Evolutionary conservation across 35 echinoderm and acorn worm species (phyloP).

Genomic region (Patiria miniata): DNA sequence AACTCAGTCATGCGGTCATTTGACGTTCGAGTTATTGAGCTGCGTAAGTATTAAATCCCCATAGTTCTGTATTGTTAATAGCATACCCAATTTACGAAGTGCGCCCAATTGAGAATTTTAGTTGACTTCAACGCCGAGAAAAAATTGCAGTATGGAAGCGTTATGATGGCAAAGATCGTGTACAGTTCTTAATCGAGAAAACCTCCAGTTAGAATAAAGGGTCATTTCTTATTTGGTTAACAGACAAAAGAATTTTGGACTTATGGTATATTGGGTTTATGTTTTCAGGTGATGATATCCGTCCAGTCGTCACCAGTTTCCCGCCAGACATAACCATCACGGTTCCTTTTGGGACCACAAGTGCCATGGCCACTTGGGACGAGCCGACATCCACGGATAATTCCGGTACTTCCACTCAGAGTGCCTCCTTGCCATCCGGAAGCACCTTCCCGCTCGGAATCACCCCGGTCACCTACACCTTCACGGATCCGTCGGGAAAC

Average conservation of each 20-base stretch:
- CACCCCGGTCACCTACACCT: slow-evolving; percentile 63
- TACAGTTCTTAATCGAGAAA: no score
- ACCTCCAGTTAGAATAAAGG: no score
- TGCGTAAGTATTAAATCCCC: slow-evolving; percentile 9
- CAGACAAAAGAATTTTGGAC: no score
- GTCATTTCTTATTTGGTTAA: no score
- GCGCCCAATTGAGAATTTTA: no score
- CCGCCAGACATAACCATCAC: slow-evolving; percentile 54
- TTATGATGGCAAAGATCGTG: no score
- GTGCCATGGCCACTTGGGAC: slow-evolving; percentile 36
- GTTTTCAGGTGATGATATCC: slow-evolving; percentile 32
- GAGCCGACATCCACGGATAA: slow-evolving; percentile 49
- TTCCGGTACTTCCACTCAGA: slow-evolving; percentile 16
- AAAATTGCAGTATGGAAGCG: no score
- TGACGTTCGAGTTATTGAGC: background rate
- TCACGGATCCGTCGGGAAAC: slow-evolving; percentile 66
- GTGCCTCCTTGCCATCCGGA: background rate
- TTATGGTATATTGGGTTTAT: no score
- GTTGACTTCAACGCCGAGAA: no score
- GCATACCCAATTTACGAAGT: no score
- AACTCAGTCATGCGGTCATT: slow-evolving; percentile 31
- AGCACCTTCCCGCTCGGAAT: slow-evolving; percentile 29
- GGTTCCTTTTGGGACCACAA: slow-evolving; percentile 38
- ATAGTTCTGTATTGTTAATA: no score
- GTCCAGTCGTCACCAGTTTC: slow-evolving; percentile 34